These are phyloP conservation scores for Orthosia cruda DNA, from an alignment of 2,888 invertebrate species.

Conservation along the genomic window DNA sequence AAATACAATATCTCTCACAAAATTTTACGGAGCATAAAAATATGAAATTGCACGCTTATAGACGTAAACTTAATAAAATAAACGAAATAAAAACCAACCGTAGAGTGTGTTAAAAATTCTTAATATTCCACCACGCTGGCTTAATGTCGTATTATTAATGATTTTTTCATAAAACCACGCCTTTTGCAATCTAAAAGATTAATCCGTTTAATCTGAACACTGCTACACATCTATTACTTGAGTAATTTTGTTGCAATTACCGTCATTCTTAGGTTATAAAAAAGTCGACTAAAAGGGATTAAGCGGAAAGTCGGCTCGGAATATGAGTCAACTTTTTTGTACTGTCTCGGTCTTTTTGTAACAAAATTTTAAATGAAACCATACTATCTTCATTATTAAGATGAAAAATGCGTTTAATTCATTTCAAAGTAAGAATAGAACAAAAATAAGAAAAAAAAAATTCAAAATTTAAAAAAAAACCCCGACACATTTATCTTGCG, in stretches of 20 bases:
- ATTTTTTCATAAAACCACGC: conserved; percentile 47
- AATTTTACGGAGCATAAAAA: conserved; percentile 61
- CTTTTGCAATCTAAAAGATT: conserved; percentile 47
- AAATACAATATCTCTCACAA: conserved; percentile 33
- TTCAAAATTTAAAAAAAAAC: too few relatives aligned
- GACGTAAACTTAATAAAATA: conserved; percentile 45
- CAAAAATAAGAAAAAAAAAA: too few relatives aligned
- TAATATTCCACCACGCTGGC: conserved; percentile 38
- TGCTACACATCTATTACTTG: conserved; percentile 53
- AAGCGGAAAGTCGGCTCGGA: conserved; percentile 1
- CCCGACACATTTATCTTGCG: too few relatives aligned
- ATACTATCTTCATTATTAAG: neutral
- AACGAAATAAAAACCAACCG: conserved; percentile 52
- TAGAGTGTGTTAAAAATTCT: conserved; percentile 55
- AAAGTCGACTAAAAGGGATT: conserved; percentile 16
- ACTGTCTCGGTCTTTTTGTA: neutral
- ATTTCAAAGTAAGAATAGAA: too few relatives aligned
- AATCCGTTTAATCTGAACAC: conserved; percentile 53
- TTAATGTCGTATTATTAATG: conserved; percentile 38
- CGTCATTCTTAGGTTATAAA: conserved; percentile 15
- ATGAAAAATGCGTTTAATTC: neutral
- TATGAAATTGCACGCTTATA: conserved; percentile 58
- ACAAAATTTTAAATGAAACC: neutral
- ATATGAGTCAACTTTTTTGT: conserved; percentile 14
- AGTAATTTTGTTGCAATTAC: conserved; percentile 61